Conservation (phyloP, 2,888 invertebrate species). For the Drosophila longiperda region DNA sequence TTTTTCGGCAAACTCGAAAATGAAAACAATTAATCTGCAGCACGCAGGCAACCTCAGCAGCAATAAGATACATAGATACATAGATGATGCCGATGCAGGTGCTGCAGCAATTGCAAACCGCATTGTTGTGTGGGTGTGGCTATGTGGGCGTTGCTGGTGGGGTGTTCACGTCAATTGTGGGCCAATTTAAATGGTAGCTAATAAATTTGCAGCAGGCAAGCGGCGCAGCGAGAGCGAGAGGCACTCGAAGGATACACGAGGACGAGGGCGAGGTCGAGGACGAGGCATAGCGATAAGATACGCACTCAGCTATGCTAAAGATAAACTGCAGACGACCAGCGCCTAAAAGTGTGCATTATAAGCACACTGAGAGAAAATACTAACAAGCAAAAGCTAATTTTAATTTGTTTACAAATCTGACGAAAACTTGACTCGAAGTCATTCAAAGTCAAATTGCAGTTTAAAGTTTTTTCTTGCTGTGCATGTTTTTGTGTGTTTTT, state of each 20-base stretch:
- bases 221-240: constrained; percentile 42
- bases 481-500: constrained; percentile 11
- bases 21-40: constrained; percentile 47
- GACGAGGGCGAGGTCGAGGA: background rate
- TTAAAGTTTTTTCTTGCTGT: background rate
- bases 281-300: constrained; percentile 41
- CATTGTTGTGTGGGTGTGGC: constrained; percentile 19
- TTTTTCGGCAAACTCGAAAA: constrained; percentile 10
- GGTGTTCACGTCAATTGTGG: constrained; percentile 54
- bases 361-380: background rate
- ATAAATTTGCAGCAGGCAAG: constrained; percentile 70
- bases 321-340: constrained; percentile 44
- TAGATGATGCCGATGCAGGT: constrained; percentile 37
- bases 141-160: background rate
- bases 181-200: constrained; percentile 72
- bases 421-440: background rate
- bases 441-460: no score
- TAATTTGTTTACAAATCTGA: background rate
- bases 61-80: constrained; percentile 17
- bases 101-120: constrained; percentile 48
- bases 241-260: constrained; percentile 35
- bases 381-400: background rate
- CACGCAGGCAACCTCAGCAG: constrained; percentile 36
- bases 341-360: constrained; percentile 58
- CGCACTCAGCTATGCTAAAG: constrained; percentile 41